Evolutionary conservation across 2,113 vertebrate species (phyloP).

Genomic region (Talpa occidentalis): DNA sequence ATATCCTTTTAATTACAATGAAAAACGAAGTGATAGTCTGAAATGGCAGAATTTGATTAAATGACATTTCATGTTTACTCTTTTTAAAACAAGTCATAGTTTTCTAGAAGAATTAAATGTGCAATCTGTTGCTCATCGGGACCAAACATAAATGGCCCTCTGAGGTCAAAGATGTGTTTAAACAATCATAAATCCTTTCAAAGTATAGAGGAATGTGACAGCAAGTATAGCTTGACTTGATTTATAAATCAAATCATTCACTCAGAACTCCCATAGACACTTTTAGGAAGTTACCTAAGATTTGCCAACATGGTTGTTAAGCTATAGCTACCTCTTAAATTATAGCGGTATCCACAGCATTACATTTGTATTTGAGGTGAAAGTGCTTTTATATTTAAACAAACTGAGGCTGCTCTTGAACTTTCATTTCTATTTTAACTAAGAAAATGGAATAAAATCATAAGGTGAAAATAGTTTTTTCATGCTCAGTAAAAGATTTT

Average conservation of each 20-base stretch:
- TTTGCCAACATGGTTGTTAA: background rate
- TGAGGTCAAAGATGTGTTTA: background rate
- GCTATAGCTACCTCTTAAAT: background rate
- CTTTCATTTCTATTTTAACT: background rate
- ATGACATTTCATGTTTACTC: background rate
- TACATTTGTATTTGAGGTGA: background rate
- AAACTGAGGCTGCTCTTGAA: background rate
- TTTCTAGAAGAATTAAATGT: background rate
- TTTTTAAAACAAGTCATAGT: background rate
- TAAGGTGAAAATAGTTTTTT: conserved; percentile 5
- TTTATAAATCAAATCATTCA: background rate
- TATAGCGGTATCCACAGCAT: background rate
- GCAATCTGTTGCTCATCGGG: background rate
- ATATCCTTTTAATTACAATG: background rate
- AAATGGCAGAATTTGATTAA: background rate
- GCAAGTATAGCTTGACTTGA: background rate
- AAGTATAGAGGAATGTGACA: background rate
- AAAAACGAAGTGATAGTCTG: background rate
- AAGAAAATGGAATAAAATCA: background rate
- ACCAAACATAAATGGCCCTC: background rate
- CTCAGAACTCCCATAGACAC: background rate
- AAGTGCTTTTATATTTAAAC: conserved; percentile 26
- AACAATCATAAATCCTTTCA: background rate
- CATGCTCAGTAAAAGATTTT: background rate
- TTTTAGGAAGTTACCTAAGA: background rate